Conservation (phyloP, 2,797 vertebrate species). For the Sorex maritimensis region DNA sequence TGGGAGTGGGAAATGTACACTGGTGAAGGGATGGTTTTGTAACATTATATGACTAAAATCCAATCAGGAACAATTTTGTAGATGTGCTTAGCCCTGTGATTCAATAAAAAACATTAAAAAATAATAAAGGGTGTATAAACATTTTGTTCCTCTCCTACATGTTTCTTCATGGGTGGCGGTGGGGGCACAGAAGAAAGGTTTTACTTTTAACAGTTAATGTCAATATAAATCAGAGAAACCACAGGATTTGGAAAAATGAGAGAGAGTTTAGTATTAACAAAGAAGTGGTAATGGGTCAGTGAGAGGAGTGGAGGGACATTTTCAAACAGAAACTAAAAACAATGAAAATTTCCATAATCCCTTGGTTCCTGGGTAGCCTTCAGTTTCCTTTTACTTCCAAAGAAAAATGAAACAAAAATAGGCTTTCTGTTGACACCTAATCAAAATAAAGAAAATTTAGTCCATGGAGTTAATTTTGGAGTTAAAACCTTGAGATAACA, state of each 20-base stretch:
- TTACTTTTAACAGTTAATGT: constrained; percentile 47
- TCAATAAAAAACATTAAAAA: too few relatives aligned
- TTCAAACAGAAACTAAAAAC: constrained; percentile 5
- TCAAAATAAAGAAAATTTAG: constrained; percentile 20
- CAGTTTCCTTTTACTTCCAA: not conserved
- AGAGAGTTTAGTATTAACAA: constrained; percentile 47
- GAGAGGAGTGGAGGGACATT: not conserved
- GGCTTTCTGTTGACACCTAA: not conserved
- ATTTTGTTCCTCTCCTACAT: constrained; percentile 30
- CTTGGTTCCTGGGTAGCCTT: not conserved
- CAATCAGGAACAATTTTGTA: too few relatives aligned
- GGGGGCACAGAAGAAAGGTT: constrained; percentile 35
- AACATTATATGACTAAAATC: too few relatives aligned
- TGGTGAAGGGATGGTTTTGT: too few relatives aligned
- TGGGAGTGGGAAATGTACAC: too few relatives aligned
- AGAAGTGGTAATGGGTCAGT: not conserved
- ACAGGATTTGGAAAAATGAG: not conserved
- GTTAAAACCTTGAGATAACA: not conserved
- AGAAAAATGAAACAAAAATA: not conserved
- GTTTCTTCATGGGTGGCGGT: constrained; percentile 13
- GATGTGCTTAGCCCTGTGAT: too few relatives aligned
- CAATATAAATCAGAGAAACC: constrained; percentile 42
- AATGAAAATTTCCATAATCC: not conserved
- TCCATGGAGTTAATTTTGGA: not conserved
- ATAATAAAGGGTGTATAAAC: too few relatives aligned